phyloP scores from a whole-genome alignment of 2,797 vertebrate genomes.

The Xerus rutilus region DNA sequence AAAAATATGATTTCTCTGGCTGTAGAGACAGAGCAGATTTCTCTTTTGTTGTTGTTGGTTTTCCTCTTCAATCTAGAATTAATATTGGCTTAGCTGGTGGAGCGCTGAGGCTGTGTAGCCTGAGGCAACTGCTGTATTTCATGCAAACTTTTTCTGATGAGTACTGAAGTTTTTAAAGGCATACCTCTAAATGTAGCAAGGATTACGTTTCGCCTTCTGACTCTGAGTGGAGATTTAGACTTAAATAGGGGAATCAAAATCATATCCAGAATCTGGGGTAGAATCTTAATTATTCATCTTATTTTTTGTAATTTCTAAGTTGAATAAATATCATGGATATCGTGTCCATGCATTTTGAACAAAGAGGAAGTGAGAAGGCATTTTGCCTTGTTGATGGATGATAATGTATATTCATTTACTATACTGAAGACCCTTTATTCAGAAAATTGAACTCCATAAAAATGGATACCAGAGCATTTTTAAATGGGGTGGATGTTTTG shows the following conservation, averaged over 20 bases:
- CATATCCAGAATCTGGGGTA: background rate
- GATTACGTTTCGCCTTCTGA: slow-evolving; percentile 41
- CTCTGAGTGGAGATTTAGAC: background rate
- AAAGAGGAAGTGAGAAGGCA: background rate
- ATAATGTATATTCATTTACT: background rate
- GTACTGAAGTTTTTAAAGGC: slow-evolving; percentile 53
- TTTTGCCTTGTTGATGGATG: background rate
- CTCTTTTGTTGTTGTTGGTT: slow-evolving; percentile 76
- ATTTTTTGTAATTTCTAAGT: slow-evolving; percentile 20
- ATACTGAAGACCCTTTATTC: background rate
- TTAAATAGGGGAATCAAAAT: slow-evolving; percentile 55
- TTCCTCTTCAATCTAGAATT: slow-evolving; percentile 75
- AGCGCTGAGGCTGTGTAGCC: slow-evolving; percentile 65
- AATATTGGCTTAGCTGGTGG: slow-evolving; percentile 77
- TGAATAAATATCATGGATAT: background rate
- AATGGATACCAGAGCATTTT: background rate
- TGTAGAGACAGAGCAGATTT: slow-evolving; percentile 74
- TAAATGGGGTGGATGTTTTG: background rate
- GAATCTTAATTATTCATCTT: slow-evolving; percentile 11
- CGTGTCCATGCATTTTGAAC: background rate
- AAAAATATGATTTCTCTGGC: slow-evolving; percentile 77
- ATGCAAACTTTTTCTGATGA: slow-evolving; percentile 71
- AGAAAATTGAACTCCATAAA: slow-evolving; percentile 20
- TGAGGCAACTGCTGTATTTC: background rate
- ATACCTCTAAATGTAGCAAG: background rate